Conservation (phyloP, 2,888 invertebrate species). For the Sphaerophoria taeniata region DNA sequence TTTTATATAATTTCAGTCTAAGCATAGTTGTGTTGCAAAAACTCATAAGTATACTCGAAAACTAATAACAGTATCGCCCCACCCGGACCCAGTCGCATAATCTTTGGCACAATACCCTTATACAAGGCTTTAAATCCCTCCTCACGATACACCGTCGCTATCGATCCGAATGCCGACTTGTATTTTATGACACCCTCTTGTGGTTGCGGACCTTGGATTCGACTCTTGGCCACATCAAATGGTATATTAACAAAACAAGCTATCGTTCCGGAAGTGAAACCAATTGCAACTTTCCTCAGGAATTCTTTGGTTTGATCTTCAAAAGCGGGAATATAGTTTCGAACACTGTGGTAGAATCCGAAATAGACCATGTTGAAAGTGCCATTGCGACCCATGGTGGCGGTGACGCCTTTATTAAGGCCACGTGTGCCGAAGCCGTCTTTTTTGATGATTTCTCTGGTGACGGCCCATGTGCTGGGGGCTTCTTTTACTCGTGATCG, state of each 20-base stretch:
- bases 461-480: conserved; percentile 91
- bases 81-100: conserved; percentile 95
- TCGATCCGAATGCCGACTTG: conserved; percentile 88
- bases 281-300: conserved; percentile 90
- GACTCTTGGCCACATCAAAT: conserved; percentile 97
- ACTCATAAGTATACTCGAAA: conserved; percentile 93
- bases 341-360: conserved; percentile 96
- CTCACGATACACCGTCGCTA: conserved; percentile 90
- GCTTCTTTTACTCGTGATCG: conserved; percentile 85
- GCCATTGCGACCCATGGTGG: conserved; percentile 95
- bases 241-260: conserved; percentile 96
- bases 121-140: conserved; percentile 96
- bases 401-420: conserved; percentile 93
- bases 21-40: conserved; percentile 85
- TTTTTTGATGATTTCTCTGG: conserved; percentile 89
- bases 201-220: conserved; percentile 94
- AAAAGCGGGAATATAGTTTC: conserved; percentile 87
- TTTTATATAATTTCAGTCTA: conserved; percentile 62
- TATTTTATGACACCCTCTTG: conserved; percentile 89
- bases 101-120: conserved; percentile 95
- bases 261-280: conserved; percentile 93
- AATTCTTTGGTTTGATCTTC: conserved; percentile 88
- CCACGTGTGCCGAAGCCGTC: conserved; percentile 92
- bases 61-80: conserved; percentile 97
- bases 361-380: conserved; percentile 97